phyloP scores from a whole-genome alignment of 2,888 invertebrate genomes.

The Sminthurinus aureus region DNA sequence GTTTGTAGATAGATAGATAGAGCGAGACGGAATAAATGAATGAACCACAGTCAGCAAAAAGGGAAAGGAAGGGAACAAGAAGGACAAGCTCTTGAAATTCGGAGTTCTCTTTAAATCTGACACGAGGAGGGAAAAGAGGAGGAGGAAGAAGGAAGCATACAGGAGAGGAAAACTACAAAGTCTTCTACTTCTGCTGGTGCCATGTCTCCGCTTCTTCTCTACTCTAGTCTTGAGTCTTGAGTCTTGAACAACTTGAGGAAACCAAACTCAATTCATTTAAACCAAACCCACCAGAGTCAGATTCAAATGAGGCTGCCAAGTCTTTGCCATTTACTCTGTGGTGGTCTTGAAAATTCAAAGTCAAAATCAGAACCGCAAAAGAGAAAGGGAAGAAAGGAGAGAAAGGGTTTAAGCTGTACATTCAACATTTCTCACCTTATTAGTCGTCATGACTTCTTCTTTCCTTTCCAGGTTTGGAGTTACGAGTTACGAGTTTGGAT shows the following conservation, averaged over 20 bases:
- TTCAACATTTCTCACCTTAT: too few species aligned
- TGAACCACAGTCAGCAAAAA: too few species aligned
- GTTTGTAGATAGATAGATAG: too few species aligned
- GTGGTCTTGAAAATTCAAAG: background rate
- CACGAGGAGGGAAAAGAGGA: background rate
- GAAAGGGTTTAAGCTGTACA: background rate
- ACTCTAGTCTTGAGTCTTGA: background rate
- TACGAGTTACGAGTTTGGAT: too few species aligned
- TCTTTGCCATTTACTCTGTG: background rate
- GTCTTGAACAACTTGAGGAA: background rate
- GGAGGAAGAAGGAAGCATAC: too few species aligned
- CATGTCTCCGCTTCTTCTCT: background rate
- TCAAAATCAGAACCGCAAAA: background rate
- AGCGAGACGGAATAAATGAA: too few species aligned
- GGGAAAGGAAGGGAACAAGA: background rate
- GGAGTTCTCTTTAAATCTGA: background rate
- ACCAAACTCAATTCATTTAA: background rate
- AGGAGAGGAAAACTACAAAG: too few species aligned
- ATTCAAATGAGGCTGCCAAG: too few species aligned
- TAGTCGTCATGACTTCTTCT: too few species aligned
- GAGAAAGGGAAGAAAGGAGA: background rate
- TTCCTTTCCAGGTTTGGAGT: too few species aligned
- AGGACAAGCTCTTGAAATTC: conserved; percentile 24
- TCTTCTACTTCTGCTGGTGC: too few species aligned
- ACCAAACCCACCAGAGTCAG: background rate